A percentile compares a stretch with the other conserved stretches of the same genome.
These are phyloP conservation scores for Nycteola revayana DNA, from an alignment of 2,888 invertebrate genomes.

Conservation along the genomic window DNA sequence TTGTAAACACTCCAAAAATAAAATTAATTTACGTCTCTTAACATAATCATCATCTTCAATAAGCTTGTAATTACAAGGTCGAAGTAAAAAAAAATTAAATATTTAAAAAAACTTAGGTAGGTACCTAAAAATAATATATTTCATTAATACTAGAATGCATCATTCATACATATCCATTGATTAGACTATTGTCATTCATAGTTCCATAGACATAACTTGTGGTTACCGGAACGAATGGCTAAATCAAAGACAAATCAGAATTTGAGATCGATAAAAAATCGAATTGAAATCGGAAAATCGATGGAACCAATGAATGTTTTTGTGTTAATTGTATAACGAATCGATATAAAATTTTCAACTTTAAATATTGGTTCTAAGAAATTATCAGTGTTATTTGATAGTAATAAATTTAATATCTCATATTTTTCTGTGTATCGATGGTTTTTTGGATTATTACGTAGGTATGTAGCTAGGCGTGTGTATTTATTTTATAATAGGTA, in stretches of 20 bases:
- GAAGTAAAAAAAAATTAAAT: too few relatives aligned
- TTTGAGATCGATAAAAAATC: conserved; percentile 9
- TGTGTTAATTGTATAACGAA: conserved; percentile 34
- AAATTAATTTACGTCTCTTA: too few relatives aligned
- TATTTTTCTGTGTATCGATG: too few relatives aligned
- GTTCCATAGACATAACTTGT: conserved; percentile 16
- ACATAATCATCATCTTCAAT: too few relatives aligned
- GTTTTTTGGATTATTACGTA: too few relatives aligned
- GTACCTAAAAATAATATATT: background rate
- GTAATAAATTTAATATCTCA: conserved; percentile 9
- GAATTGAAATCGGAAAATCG: conserved; percentile 36
- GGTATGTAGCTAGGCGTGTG: too few relatives aligned
- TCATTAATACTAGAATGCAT: conserved; percentile 3
- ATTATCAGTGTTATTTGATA: conserved; percentile 23
- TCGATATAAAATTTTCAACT: conserved; percentile 29
- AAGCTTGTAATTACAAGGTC: too few relatives aligned
- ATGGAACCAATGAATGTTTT: conserved; percentile 45
- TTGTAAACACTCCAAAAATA: too few relatives aligned
- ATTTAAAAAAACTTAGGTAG: background rate
- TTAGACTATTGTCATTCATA: conserved; percentile 33
- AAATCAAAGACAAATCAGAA: conserved; percentile 24
- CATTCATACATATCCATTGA: conserved; percentile 24
- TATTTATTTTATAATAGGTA: too few relatives aligned
- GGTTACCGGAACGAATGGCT: conserved; percentile 23
- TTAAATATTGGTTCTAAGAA: conserved; percentile 44